Base-by-base conservation (phyloP, 2,888 invertebrate species). In the Ophion ellenae region DNA sequence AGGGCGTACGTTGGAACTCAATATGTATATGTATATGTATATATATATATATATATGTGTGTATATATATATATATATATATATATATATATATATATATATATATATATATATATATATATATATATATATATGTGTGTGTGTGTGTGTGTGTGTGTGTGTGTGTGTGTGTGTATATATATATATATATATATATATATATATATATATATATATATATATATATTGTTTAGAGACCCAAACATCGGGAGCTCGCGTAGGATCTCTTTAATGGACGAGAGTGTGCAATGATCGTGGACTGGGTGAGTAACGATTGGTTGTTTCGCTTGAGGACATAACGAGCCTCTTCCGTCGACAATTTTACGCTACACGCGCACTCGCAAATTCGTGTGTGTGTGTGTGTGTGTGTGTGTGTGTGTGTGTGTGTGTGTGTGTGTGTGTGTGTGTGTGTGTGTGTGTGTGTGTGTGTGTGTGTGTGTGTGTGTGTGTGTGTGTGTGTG, bases 281-380 rank as follows among this genome's bases (percentile, higher is more conserved):
- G 83, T 71, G 78, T 77, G 86, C 90, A 90, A 91, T 89, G 90
- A 90, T 89, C 90, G 89, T 88, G 90, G 87, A 89, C 89, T 88
- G 87, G 88, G 87, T 85, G 89, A 84, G 86, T 87, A 89, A 91
- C 90, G 90, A 91, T 91, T 90, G 90, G 91, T 87, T 86, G 86
- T 81, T 87, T 87, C 88, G 82, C 86, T 88, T 90, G 90, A 91
- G 92, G 89, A 90, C 88, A 90, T 92, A 93, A 93, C 92, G 90
- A 93, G 92, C 89, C 91, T 91, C 92, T 93, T 93, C 93, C 93
- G 93, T 90, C 90, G 91, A 90, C 91, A 92, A 93, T 93, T 93
- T 92, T 89, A 90, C 76, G 88, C 86, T 86, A 86, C 89, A 75
- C 45, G 53, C 28, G 53, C 69, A 24, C 28, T 4, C 36, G 20